A percentile compares a stretch with the other conserved stretches of the same genome.
Conservation (phyloP, 2,113 vertebrate genomes). For the Cervus canadensis region DNA sequence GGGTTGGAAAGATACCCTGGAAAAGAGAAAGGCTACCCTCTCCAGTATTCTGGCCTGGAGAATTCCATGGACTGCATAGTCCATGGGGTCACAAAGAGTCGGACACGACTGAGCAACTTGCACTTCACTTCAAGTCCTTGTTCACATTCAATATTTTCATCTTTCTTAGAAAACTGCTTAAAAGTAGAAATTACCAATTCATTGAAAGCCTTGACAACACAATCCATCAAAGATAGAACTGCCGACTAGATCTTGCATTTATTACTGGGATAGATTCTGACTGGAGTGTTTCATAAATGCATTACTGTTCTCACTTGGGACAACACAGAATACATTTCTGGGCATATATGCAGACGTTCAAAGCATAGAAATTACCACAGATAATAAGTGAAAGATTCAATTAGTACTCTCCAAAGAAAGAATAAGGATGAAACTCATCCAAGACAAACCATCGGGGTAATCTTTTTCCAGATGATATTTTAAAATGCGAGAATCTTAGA, state of each 20-base stretch:
- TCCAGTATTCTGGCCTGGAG: neutral
- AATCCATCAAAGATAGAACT: neutral
- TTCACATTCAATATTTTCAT: neutral
- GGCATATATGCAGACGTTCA: neutral
- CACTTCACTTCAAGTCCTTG: conserved; percentile 22
- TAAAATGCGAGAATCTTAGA: neutral
- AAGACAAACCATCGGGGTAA: neutral
- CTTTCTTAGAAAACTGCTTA: conserved; percentile 32
- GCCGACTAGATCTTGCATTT: neutral
- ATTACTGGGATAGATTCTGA: neutral
- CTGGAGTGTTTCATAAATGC: neutral
- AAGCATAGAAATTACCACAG: neutral
- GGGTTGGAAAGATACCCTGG: neutral
- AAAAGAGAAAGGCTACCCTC: neutral
- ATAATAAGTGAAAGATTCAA: neutral
- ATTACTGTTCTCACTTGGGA: neutral
- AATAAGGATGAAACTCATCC: neutral
- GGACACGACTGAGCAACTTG: neutral
- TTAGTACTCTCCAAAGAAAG: neutral
- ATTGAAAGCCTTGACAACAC: neutral
- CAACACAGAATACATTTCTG: neutral
- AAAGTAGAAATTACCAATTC: neutral
- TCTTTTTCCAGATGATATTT: neutral
- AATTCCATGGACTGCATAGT: neutral
- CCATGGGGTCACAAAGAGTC: neutral